phyloP scores from a whole-genome alignment of 2,113 vertebrate species.

The Albula goreensis region DNA sequence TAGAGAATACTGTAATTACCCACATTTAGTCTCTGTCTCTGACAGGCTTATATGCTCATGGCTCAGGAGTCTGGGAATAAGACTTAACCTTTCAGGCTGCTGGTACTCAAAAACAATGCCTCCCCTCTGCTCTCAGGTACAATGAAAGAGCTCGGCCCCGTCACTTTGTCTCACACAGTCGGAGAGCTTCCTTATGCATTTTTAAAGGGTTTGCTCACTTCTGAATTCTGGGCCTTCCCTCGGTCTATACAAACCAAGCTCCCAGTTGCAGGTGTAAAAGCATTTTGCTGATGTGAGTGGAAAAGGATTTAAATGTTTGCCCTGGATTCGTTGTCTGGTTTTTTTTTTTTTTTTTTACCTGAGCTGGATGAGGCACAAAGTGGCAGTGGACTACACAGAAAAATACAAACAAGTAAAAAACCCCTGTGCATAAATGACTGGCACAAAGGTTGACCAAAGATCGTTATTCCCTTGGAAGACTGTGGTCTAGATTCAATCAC shows the following conservation, averaged over 20 bases:
- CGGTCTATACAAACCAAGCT: too few species aligned
- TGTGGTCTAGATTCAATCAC: not conserved
- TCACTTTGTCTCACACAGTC: not conserved
- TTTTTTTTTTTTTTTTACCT: too few species aligned
- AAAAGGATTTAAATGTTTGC: not conserved
- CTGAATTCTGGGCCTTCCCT: not conserved
- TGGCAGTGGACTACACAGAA: not conserved
- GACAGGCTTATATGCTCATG: not conserved
- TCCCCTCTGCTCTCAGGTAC: not conserved
- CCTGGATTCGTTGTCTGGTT: too few species aligned
- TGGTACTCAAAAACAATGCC: not conserved
- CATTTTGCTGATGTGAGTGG: not conserved
- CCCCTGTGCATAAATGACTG: not conserved
- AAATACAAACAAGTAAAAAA: not conserved
- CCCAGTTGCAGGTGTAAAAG: not conserved
- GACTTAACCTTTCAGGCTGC: slow-evolving; percentile 2
- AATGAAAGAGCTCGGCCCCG: not conserved
- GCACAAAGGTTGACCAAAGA: not conserved
- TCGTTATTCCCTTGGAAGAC: not conserved
- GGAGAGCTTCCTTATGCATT: not conserved
- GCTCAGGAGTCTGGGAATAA: not conserved
- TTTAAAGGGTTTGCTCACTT: not conserved
- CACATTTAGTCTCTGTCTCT: slow-evolving; percentile 2
- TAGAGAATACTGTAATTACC: not conserved
- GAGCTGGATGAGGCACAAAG: not conserved